Conservation (phyloP, 2,113 vertebrate genomes). For the Azemiops feae region DNA sequence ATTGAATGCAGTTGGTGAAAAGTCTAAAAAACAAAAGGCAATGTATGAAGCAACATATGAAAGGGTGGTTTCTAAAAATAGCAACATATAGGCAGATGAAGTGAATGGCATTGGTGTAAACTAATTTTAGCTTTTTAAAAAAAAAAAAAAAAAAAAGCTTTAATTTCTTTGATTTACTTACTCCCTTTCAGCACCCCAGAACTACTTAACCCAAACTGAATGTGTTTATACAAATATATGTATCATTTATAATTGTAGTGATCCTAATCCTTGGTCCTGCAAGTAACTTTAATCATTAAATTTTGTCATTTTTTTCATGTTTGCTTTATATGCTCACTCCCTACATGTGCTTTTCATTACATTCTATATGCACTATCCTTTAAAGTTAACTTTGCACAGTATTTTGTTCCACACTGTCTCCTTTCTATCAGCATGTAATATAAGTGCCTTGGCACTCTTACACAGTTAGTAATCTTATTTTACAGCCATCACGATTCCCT, state of each 20-base stretch:
- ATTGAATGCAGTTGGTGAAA: background rate
- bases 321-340: conserved; percentile 4
- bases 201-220: background rate
- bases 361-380: background rate
- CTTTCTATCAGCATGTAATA: conserved; percentile 19
- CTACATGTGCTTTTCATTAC: conserved; percentile 23
- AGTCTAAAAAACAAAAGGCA: background rate
- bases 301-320: background rate
- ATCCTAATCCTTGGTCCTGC: background rate
- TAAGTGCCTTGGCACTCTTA: conserved; percentile 29
- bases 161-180: background rate
- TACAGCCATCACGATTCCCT: conserved; percentile 30
- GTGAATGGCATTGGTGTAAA: background rate
- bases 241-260: background rate
- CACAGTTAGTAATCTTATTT: conserved; percentile 32
- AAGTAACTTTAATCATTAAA: background rate
- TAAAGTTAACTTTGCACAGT: conserved; percentile 30
- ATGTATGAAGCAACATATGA: background rate
- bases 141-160: background rate
- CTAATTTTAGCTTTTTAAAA: background rate
- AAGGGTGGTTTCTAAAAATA: background rate
- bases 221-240: background rate
- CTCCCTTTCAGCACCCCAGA: background rate
- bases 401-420: background rate
- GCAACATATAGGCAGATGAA: background rate